phyloP scores from a whole-genome alignment of 2,797 vertebrate species.

The Vipera ursinii region DNA sequence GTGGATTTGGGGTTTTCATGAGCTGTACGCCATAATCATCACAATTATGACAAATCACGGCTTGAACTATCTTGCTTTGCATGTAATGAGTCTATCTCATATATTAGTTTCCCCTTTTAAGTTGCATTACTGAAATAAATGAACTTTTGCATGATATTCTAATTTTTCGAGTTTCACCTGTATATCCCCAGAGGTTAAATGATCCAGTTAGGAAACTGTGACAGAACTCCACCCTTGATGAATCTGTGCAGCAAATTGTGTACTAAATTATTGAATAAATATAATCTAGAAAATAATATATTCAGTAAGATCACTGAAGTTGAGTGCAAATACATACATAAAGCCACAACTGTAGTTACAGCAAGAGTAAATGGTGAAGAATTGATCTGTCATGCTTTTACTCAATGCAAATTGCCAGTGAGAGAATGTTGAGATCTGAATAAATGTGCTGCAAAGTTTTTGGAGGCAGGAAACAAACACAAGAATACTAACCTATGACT shows the following conservation, averaged over 20 bases:
- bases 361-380: background rate
- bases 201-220: background rate
- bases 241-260: background rate
- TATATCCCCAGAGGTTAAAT: background rate
- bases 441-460: background rate
- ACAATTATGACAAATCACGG: no score
- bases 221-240: background rate
- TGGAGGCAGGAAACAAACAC: background rate
- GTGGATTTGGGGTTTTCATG: no score
- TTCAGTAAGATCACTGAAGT: background rate
- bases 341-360: background rate
- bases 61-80: no score
- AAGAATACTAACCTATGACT: constrained; percentile 84
- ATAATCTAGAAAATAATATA: background rate
- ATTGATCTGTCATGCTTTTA: background rate
- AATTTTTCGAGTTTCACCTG: no score
- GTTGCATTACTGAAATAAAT: no score
- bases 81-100: no score
- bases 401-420: background rate
- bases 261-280: background rate
- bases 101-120: no score
- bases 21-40: no score
- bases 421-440: background rate
- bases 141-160: no score
- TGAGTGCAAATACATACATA: background rate